Percentiles rank a stretch among this genome's conserved stretches.
phyloP scores from a whole-genome alignment of 2,113 vertebrate species.

The Thalassarche chlororhynchos region DNA sequence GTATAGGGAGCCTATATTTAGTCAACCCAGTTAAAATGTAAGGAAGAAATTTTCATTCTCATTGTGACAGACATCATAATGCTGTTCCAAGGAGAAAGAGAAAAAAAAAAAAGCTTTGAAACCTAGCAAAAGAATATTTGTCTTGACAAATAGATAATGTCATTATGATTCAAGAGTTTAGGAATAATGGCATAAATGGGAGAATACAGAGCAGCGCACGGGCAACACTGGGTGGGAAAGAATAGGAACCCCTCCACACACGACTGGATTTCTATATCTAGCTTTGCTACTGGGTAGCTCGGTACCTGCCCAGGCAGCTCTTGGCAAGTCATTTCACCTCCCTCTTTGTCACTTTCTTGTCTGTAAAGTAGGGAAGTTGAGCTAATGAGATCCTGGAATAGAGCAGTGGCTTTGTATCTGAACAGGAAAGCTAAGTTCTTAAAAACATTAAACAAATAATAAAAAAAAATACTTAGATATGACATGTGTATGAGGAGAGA shows the following conservation, averaged over 20 bases:
- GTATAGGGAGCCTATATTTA: background rate
- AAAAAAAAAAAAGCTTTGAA: background rate
- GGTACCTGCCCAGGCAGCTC: background rate
- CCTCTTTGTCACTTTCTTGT: background rate
- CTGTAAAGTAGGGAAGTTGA: background rate
- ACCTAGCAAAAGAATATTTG: background rate
- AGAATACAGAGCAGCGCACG: background rate
- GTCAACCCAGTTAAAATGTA: background rate
- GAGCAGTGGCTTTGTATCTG: background rate
- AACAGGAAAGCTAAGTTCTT: background rate
- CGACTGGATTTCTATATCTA: background rate
- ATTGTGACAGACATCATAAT: background rate
- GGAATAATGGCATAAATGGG: background rate
- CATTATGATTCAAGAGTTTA: background rate
- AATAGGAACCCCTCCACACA: background rate
- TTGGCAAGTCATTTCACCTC: background rate
- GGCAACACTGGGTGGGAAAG: background rate
- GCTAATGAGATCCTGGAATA: background rate
- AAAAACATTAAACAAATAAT: background rate
- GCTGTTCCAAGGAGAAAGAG: background rate
- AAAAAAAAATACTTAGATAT: background rate
- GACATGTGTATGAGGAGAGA: background rate
- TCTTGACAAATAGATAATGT: background rate
- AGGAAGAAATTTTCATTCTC: background rate
- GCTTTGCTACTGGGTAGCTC: background rate